Conservation (phyloP, 2,888 invertebrate species). For the Pristionchus maxplancki region DNA sequence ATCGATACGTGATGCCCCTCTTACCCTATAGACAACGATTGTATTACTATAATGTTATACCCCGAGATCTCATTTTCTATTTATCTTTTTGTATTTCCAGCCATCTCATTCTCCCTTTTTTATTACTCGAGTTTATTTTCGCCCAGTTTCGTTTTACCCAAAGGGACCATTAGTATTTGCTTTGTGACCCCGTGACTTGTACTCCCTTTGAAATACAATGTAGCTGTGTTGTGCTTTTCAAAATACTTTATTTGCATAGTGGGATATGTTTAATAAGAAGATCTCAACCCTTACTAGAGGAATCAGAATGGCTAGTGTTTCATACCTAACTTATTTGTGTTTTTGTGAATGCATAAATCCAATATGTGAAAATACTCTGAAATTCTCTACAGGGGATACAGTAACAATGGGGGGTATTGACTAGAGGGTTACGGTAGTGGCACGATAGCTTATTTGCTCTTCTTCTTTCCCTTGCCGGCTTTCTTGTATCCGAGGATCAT, state of each 20-base stretch:
- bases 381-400: neutral
- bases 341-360: neutral
- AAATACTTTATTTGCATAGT: neutral
- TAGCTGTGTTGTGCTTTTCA: neutral
- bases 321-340: conserved; percentile 12
- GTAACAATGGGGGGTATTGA: neutral
- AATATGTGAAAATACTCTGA: conserved; percentile 3
- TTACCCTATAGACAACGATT: neutral
- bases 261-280: conserved; percentile 1
- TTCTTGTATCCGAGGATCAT: conserved; percentile 44
- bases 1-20: neutral
- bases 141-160: neutral
- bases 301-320: neutral
- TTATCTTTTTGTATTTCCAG: neutral
- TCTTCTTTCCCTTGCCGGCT: neutral
- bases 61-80: neutral
- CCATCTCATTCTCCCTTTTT: neutral
- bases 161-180: neutral
- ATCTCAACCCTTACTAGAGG: conserved; percentile 10
- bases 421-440: conserved; percentile 13
- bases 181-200: neutral
- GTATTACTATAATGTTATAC: neutral
- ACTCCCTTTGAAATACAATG: neutral
- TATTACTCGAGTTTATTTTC: neutral
- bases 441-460: conserved; percentile 3